Evolutionary conservation across 2,113 vertebrate species (phyloP).

Genomic region (Lepus americanus): DNA sequence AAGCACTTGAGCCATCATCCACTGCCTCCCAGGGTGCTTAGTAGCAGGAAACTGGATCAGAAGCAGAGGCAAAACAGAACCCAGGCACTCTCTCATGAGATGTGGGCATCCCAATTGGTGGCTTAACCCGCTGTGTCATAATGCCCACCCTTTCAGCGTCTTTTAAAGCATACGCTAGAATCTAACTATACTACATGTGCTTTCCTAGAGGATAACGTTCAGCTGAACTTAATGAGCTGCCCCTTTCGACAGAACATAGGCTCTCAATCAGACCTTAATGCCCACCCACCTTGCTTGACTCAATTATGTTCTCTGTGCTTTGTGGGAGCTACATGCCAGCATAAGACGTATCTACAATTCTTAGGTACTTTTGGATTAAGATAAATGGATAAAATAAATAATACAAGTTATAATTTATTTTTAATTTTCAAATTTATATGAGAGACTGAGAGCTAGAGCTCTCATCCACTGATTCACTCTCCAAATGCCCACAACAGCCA

Average conservation of each 20-base stretch:
- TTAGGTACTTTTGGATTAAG: constrained; percentile 9
- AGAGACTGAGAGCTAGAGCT: no score
- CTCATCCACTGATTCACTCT: no score
- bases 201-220: not conserved
- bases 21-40: no score
- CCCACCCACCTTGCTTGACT: not conserved
- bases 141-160: not conserved
- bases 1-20: no score
- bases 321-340: not conserved
- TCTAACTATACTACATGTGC: not conserved
- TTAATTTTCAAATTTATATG: no score
- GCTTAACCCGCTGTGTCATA: no score
- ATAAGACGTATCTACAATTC: not conserved
- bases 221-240: not conserved
- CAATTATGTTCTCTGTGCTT: constrained; percentile 30
- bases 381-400: constrained; percentile 40
- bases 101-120: no score
- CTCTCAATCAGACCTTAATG: not conserved
- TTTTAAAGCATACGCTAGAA: constrained; percentile 20
- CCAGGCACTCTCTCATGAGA: no score
- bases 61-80: no score
- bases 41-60: no score
- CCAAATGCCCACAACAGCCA: no score
- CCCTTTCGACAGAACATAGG: not conserved
- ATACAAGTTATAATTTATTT: constrained; percentile 22